Evolutionary conservation across 2,888 invertebrate genomes (phyloP), one percentile per base, ranked within the genome.

Genomic region (Trachelus troglodyta): DNA sequence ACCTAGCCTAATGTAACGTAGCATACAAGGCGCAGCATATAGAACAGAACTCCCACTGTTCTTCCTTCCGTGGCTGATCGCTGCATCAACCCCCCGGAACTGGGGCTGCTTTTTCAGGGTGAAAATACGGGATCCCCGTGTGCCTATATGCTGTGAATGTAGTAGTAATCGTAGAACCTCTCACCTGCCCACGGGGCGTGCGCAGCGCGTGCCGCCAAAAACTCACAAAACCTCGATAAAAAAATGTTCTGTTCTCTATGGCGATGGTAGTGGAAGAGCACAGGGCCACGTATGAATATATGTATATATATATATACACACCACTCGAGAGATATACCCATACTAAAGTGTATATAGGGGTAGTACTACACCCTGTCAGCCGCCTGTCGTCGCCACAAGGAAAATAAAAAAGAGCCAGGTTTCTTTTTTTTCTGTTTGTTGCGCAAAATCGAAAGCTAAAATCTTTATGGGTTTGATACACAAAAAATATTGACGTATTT

Each of bases 121-220:
- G 75, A 78, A 78, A 78, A 73, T 78, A 68, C 34, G 34, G 33
- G 74, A 40, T 77, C 77, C 75, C 74, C 69, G 75, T 75, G 77
- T 69, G 74, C 77, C 74, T 68, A 56, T 69, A 23, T 33, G 11
- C 31, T 69, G 12, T 11, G 3, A 15, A 15, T 40, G 40, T 40
- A 40, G 40, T 40, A 15, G 40, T 15, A 15, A 6, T 40, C 40
- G 40, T 40, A 15, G 40, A 40, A 15, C 77, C 79, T 84, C 86
- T 85, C 87, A 86, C 88, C 87, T 86, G 89, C 87, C 83, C 78
- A 81, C 81, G 83, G 83, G 85, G 86, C 86, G 89, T 85, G 87
- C 86, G 83, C 80, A 82, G 82, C 87, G 87, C 88, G 87, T 89
- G 89, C 75, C 80, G 76, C 82, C 80, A 81, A 82, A 84, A 84